A percentile compares a stretch with the other conserved stretches of the same genome.
These are phyloP conservation scores for Dendronephthya gigantea DNA, from an alignment of 64 coral and sea anemone species.

Conservation along the genomic window DNA sequence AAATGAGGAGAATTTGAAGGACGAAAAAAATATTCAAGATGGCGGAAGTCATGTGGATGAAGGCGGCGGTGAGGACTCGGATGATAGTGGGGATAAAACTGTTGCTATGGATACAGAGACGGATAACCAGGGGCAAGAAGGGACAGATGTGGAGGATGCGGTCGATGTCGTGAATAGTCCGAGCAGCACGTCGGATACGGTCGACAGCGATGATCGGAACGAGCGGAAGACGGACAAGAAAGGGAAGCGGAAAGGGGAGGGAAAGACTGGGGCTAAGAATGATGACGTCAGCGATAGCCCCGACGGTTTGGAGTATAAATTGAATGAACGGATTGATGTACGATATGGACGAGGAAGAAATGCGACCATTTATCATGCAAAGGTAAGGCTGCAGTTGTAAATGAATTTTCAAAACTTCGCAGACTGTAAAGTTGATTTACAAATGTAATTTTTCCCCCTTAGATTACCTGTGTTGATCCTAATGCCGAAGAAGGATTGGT, in stretches of 20 bases:
- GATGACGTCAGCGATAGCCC: neutral
- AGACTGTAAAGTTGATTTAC: neutral
- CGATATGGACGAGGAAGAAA: neutral
- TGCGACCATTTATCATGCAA: constrained; percentile 5
- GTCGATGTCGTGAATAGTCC: constrained; percentile 5
- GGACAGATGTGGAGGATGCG: neutral
- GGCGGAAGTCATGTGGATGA: neutral
- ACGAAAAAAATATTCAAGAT: neutral
- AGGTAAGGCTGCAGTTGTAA: neutral
- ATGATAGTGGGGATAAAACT: neutral
- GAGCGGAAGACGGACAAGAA: neutral
- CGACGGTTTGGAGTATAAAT: neutral
- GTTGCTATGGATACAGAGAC: neutral
- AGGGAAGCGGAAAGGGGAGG: neutral
- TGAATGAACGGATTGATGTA: constrained; percentile 15
- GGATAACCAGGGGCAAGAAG: neutral
- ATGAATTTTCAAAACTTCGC: neutral
- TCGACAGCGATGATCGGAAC: neutral
- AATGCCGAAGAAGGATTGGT: neutral
- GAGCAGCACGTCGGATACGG: neutral
- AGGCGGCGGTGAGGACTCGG: neutral
- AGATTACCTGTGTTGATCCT: neutral
- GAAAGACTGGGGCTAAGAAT: neutral
- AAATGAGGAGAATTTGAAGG: neutral
- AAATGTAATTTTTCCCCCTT: neutral